Evolutionary conservation across 2,113 vertebrate species (phyloP), one percentile per base, ranked within the genome.

Genomic region (Sinosuthora webbiana): DNA sequence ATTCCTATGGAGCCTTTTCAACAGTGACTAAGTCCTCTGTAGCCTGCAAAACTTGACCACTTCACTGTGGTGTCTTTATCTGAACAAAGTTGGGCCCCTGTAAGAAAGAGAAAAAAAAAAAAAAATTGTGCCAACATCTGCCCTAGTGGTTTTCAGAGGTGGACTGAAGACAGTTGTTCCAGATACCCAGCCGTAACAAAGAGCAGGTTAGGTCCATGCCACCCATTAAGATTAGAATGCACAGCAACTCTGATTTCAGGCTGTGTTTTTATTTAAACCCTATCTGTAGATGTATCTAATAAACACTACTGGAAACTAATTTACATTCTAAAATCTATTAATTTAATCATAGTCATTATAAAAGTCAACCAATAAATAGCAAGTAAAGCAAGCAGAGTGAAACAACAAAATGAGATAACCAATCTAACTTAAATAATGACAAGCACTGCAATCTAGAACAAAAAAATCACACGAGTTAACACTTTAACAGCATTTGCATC

Each of bases 361-460:
- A 89, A 97, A 94, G 85, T 55, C 73, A 96, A 93, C 86, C 56
- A 73, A 88, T 94, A 97, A 97, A 94, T 62, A 89, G 84, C 84
- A 90, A 97, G 93, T 95, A 97, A 97, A 97, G 83, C 95, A 97
- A 97, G 93, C 70, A 96, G 90, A 94, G 87, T 83, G 91, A 97
- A 97, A 97, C 84, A 96, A 89, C 88, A 94, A 97, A 97, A 96
- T 68, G 94, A 96, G 95, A 96, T 97, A 97, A 96, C 90, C 53
- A 92, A 86, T 95, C 79, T 94, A 84, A 96, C 96, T 96, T 94
- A 96, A 98, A 96, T 96, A 97, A 98, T 88, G 97, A 90, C 82
- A 91, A 87, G 82, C 88, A 39, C 28, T 70, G 91, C 82, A 84
- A 94, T 86, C 91, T 91, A 67, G 22, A 88, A 92, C 74, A 86